A percentile compares a stretch with the other conserved stretches of the same genome.
Conservation (phyloP, 2,113 vertebrate species). For the Stegastes partitus region DNA sequence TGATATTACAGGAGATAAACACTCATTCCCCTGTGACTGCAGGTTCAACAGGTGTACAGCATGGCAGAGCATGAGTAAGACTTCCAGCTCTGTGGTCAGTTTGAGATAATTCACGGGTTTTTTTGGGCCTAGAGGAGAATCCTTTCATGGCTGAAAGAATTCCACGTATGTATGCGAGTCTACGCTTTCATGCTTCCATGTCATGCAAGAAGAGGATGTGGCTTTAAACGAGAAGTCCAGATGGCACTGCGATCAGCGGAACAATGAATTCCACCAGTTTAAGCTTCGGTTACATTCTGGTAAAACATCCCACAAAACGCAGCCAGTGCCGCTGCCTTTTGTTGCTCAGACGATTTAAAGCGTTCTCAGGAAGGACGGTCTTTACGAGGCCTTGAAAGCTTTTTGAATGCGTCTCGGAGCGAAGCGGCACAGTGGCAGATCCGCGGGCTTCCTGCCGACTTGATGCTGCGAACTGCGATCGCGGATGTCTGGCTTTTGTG, state of each 20-base stretch:
- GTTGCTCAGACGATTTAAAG: conserved; percentile 34
- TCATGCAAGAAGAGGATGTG: conserved; percentile 62
- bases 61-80: not conserved
- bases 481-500: conserved; percentile 71
- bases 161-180: conserved; percentile 17
- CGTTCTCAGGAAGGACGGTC: conserved; percentile 52
- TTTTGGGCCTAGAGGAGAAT: not conserved
- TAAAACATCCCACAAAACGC: conserved; percentile 64
- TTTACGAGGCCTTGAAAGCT: conserved; percentile 60
- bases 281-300: conserved; percentile 41
- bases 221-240: conserved; percentile 70
- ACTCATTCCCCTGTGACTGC: conserved; percentile 19
- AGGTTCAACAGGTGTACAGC: conserved; percentile 58
- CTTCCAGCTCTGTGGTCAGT: conserved; percentile 5
- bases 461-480: conserved; percentile 39
- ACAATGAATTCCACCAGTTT: conserved; percentile 62
- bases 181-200: conserved; percentile 45
- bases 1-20: conserved; percentile 45
- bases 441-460: conserved; percentile 68
- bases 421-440: conserved; percentile 52
- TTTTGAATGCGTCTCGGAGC: conserved; percentile 50
- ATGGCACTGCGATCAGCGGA: conserved; percentile 51
- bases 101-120: not conserved
- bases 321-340: conserved; percentile 44
- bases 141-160: conserved; percentile 12